These are phyloP conservation scores for Gasterosteus nipponicus DNA, from an alignment of 2,113 vertebrate species.

Conservation along the genomic window DNA sequence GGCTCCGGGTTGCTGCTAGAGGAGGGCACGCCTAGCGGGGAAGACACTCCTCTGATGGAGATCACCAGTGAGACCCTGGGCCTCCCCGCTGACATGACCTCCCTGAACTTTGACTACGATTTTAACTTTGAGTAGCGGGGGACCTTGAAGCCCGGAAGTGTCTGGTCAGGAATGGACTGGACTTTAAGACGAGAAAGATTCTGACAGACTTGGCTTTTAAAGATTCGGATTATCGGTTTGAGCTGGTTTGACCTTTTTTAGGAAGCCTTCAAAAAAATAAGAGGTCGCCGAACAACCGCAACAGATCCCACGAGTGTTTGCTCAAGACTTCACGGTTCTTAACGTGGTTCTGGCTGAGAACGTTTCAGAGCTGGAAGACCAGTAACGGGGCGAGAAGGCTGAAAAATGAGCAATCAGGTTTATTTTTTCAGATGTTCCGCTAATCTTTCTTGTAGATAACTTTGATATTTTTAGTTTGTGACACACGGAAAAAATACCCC, in stretches of 20 bases:
- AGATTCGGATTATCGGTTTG: neutral
- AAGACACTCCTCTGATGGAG: neutral
- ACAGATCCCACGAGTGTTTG: neutral
- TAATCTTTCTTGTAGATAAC: neutral
- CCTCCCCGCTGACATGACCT: slow-evolving; percentile 62
- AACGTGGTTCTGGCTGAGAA: neutral
- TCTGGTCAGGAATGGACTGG: neutral
- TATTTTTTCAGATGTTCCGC: neutral
- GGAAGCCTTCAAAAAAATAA: neutral
- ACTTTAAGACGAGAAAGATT: slow-evolving; percentile 7
- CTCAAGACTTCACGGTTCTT: neutral
- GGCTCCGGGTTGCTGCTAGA: neutral
- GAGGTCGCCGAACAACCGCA: neutral
- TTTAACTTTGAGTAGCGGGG: slow-evolving; percentile 68
- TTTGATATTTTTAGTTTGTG: neutral
- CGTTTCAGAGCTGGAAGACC: neutral
- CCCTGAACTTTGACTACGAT: slow-evolving; percentile 58
- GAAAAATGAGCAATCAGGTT: neutral
- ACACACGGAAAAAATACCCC: neutral
- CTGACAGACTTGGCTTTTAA: slow-evolving; percentile 5
- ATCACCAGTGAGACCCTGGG: slow-evolving; percentile 63
- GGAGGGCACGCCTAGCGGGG: neutral
- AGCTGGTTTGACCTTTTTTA: neutral
- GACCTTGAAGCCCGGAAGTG: neutral
- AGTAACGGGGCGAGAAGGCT: neutral